Evolutionary conservation across 2,888 invertebrate genomes (phyloP).

Genomic region (Drosophila yooni): DNA sequence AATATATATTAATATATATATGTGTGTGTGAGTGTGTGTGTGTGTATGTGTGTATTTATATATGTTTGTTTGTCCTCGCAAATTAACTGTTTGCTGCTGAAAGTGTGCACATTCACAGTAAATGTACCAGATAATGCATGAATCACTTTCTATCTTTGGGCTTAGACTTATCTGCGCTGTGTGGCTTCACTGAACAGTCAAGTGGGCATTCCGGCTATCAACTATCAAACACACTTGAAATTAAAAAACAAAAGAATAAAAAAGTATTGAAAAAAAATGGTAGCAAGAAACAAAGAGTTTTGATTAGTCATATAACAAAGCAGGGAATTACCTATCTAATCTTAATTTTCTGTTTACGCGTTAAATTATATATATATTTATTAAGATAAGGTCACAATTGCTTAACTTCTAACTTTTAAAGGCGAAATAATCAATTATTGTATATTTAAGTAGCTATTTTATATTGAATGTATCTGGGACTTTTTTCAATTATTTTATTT

Average conservation of each 20-base stretch:
- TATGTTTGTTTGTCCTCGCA: constrained; percentile 26
- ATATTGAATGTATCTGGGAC: neutral
- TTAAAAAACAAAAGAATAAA: neutral
- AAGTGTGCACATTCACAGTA: constrained; percentile 10
- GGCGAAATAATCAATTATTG: neutral
- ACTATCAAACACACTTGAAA: neutral
- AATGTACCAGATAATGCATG: constrained; percentile 31
- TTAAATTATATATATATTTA: neutral
- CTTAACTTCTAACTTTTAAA: neutral
- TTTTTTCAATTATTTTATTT: neutral
- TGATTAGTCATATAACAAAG: neutral
- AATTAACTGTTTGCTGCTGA: constrained; percentile 37
- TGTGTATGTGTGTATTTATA: neutral
- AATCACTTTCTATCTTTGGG: constrained; percentile 13
- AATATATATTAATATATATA: neutral
- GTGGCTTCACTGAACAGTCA: neutral
- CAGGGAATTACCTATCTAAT: neutral
- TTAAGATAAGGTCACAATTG: neutral
- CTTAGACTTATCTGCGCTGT: neutral
- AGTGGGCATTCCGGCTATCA: neutral
- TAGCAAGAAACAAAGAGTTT: neutral
- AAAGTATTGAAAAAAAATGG: neutral
- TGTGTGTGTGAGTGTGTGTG: no score
- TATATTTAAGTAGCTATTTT: neutral
- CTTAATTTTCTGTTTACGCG: neutral